A percentile compares a stretch with the other conserved stretches of the same genome.
phyloP scores from a whole-genome alignment of 2,113 vertebrate species.

The Sarotherodon lohbergeri region DNA sequence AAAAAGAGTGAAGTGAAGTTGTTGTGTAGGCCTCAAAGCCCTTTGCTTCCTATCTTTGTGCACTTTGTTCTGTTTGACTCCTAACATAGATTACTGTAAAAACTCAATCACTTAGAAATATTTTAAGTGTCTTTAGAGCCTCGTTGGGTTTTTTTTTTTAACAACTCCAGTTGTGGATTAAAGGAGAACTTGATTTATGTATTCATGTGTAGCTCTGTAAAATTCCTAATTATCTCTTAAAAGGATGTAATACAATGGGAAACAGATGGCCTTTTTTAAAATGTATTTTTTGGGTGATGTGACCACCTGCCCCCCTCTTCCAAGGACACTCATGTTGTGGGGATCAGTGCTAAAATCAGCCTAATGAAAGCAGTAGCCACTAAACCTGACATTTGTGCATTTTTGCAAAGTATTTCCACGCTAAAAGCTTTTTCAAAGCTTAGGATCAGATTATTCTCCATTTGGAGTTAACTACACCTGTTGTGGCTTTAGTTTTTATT shows the following conservation, averaged over 20 bases:
- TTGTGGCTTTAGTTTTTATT: not conserved
- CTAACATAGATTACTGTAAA: not conserved
- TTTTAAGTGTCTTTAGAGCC: not conserved
- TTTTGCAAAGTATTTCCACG: not conserved
- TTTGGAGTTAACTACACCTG: slow-evolving; percentile 4
- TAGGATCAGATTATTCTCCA: not conserved
- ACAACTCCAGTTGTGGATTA: slow-evolving; percentile 36
- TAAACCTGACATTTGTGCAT: not conserved
- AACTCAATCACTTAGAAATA: slow-evolving; percentile 4
- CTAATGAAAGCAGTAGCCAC: slow-evolving; percentile 22
- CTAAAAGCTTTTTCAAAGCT: not conserved
- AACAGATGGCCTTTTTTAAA: slow-evolving; percentile 49
- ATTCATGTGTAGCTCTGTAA: slow-evolving; percentile 53
- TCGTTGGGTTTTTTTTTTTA: slow-evolving; percentile 2
- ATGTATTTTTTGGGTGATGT: slow-evolving; percentile 8
- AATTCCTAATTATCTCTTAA: slow-evolving; percentile 59
- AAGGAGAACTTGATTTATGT: slow-evolving; percentile 38
- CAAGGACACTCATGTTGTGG: slow-evolving; percentile 51
- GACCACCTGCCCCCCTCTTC: slow-evolving; percentile 7
- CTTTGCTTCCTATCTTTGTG: slow-evolving; percentile 11
- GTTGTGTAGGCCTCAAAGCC: slow-evolving; percentile 5
- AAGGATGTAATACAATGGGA: slow-evolving; percentile 46
- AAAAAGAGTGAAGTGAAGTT: slow-evolving; percentile 9
- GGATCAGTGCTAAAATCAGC: slow-evolving; percentile 33
- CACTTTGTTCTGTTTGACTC: slow-evolving; percentile 12